Evolutionary conservation across 2,888 invertebrate species (phyloP).

Genomic region (Drosophila infuscata): DNA sequence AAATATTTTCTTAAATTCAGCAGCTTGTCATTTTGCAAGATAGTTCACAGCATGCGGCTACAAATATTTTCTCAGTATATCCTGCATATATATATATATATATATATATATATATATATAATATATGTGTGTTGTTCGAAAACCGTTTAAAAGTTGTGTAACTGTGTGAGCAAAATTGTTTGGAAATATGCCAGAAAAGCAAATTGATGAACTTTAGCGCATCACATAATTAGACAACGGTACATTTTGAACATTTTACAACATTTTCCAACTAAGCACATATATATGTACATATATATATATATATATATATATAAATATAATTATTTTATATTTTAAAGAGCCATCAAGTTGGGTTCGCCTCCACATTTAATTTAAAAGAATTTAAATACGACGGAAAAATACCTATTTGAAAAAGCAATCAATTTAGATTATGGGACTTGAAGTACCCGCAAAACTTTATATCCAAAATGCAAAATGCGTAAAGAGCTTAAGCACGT

Average conservation of each 20-base stretch:
- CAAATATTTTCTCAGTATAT: constrained; percentile 16
- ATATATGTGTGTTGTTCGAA: background rate
- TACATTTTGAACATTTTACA: background rate
- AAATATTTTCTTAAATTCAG: constrained; percentile 20
- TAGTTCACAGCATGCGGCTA: constrained; percentile 5
- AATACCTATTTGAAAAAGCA: constrained; percentile 2
- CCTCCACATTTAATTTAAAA: background rate
- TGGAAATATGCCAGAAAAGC: constrained; percentile 2
- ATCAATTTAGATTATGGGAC: constrained; percentile 26
- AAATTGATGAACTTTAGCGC: background rate
- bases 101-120: background rate
- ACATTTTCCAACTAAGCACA: too few relatives aligned
- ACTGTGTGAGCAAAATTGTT: background rate
- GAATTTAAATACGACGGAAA: background rate
- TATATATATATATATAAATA: background rate
- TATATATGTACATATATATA: background rate
- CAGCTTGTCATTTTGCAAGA: constrained; percentile 13
- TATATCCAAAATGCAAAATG: constrained; percentile 3
- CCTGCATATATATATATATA: background rate
- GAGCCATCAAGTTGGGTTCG: background rate
- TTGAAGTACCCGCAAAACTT: background rate
- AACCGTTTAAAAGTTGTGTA: background rate
- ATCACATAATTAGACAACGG: background rate
- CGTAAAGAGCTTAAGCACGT: constrained; percentile 34
- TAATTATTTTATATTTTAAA: background rate